Evolutionary conservation across 2,888 invertebrate genomes (phyloP), one percentile per base, ranked within the genome.

Genomic region (Cordilura impudica): DNA sequence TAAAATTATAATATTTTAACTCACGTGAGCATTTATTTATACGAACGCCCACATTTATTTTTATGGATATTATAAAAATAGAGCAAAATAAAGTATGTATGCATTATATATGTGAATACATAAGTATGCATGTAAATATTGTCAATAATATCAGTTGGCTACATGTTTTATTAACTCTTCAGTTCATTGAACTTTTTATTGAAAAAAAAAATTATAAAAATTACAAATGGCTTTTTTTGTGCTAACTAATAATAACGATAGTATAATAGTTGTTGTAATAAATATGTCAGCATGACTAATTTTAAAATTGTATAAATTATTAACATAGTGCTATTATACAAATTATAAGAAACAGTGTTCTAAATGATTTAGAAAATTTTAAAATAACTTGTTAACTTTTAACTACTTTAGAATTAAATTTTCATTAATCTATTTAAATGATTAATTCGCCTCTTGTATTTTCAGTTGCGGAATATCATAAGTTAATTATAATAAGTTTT

Each of bases 161-260:
- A 21, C 14, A n/a, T n/a, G 14, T 39, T 29, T 43, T 39, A 56
- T 51, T 47, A 29, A 47, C 23, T n/a, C 45, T 60, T 4, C 4
- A 65, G 75, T 70, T 70, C 69, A 51, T 18, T 65, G 56, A 70
- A 56, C 69, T 75, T n/a, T n/a, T n/a, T n/a, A n/a, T n/a, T n/a
- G n/a, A n/a, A n/a, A n/a, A n/a, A n/a, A n/a, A n/a, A 16, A 4
- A 1, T 21, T 49, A 23, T 35, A 14, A 10, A 39, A 58, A 23
- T 26, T 58, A 23, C 26, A n/a, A 10, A 60, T 39, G 7, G 1
- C 7, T 4, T 31, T 18, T 35, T 39, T n/a, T n/a, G n/a, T 39
- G 35, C n/a, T 39, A 39, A n/a, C 35, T n/a, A 39, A n/a, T n/a
- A 39, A 39, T n/a, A n/a, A n/a, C n/a, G n/a, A n/a, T n/a, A n/a